Conservation (phyloP, 2,113 vertebrate genomes). For the Orcinus orca region DNA sequence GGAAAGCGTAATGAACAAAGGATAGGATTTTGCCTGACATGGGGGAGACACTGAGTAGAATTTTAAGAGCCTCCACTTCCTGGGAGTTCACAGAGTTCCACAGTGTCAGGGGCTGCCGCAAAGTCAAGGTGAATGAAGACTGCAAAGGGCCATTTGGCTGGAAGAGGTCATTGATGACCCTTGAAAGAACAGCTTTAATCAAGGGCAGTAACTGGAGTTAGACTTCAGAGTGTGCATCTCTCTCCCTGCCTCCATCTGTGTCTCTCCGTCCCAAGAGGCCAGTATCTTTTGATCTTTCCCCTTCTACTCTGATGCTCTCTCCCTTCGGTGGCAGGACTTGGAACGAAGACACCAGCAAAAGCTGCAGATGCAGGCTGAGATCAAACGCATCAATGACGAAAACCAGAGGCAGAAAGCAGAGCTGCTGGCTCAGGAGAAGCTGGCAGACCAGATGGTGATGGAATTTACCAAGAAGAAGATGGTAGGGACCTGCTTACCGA, state of each 20-base stretch:
- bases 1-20: background rate
- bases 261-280: background rate
- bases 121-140: background rate
- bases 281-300: background rate
- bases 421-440: conserved; percentile 85
- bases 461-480: conserved; percentile 88
- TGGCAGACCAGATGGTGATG: conserved; percentile 83
- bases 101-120: background rate
- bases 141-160: background rate
- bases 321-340: conserved; percentile 80
- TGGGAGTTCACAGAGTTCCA: background rate
- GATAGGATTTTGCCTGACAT: background rate
- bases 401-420: conserved; percentile 82
- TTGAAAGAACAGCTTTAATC: background rate
- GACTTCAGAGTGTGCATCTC: accelerated
- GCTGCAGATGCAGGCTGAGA: conserved; percentile 85
- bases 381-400: conserved; percentile 86
- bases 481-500: conserved; percentile 76
- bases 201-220: background rate
- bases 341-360: conserved; percentile 84
- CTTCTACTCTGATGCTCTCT: background rate
- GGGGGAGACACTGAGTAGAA: background rate
- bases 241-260: background rate
- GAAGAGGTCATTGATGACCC: background rate
- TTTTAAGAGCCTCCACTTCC: background rate